Percentiles rank a stretch among this genome's conserved stretches.
Conservation (phyloP, 2,888 invertebrate species). For the Bellardia bayeri region DNA sequence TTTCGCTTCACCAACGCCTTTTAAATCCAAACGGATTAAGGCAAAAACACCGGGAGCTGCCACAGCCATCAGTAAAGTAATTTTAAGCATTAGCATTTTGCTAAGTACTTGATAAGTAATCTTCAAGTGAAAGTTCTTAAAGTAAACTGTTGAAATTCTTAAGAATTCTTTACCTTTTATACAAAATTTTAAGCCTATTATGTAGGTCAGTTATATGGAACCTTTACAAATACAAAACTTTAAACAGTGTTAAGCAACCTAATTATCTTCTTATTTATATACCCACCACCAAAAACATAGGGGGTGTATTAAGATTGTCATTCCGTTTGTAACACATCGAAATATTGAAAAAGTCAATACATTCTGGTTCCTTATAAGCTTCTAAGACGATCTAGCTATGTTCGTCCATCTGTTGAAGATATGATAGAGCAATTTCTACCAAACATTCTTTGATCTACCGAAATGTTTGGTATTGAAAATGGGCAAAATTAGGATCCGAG, state of each 20-base stretch:
- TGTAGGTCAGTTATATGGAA: slow-evolving; percentile 38
- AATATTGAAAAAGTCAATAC: no score
- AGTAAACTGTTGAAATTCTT: slow-evolving; percentile 55
- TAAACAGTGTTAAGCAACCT: neutral
- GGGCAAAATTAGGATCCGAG: no score
- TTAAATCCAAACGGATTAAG: neutral
- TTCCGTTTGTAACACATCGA: no score
- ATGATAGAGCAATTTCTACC: no score
- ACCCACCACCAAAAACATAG: no score
- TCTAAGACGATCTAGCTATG: no score
- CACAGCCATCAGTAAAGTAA: neutral
- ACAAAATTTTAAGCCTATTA: slow-evolving; percentile 19
- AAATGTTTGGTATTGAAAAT: no score
- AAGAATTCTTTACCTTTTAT: slow-evolving; percentile 55
- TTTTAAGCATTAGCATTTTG: slow-evolving; percentile 38
- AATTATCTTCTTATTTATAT: slow-evolving; percentile 13
- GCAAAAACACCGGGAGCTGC: slow-evolving; percentile 12
- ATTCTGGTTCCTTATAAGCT: no score
- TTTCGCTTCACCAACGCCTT: slow-evolving; percentile 12
- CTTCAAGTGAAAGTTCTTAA: slow-evolving; percentile 49
- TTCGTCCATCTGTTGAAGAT: no score
- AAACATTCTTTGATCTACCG: no score
- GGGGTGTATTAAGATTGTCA: no score
- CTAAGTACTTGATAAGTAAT: neutral
- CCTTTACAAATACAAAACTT: neutral